Base-by-base conservation (phyloP, 2,888 invertebrate genomes). In the Tridacna crocea region DNA sequence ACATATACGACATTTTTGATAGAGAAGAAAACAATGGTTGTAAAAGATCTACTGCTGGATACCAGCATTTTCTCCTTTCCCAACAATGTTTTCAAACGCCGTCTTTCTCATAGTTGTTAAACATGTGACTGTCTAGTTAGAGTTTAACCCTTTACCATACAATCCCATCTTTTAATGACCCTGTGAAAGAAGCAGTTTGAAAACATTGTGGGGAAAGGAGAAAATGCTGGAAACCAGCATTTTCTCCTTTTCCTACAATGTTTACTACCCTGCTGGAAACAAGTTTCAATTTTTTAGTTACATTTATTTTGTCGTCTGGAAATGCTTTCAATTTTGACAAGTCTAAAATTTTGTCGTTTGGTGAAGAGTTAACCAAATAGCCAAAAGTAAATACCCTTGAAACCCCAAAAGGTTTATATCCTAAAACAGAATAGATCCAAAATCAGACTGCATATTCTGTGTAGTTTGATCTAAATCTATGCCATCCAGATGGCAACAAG, bases 231-330 rank as follows among this genome's bases (percentile, higher is more conserved):
- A 4, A 4, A 19, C 19, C 13, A 61, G 26, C 61, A 24, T n/a
- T 61, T 61, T 61, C 61, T 61, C 22, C 61, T 61, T 61, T 61
- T 61, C n/a, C 22, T 22, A 61, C 61, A 22, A 55, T 55, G 55
- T 55, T 55, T 55, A 6, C 55, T n/a, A n/a, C n/a, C n/a, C n/a
- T n/a, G n/a, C n/a, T n/a, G n/a, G n/a, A n/a, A n/a, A n/a, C n/a
- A n/a, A n/a, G n/a, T n/a, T n/a, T n/a, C n/a, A n/a, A n/a, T n/a
- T n/a, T n/a, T n/a, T n/a, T n/a, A n/a, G n/a, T n/a, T n/a, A n/a
- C n/a, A n/a, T n/a, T n/a, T n/a, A n/a, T n/a, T n/a, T n/a, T n/a
- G n/a, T n/a, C n/a, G n/a, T n/a, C n/a, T n/a, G n/a, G 10, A 55
- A 55, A 55, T 1, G 55, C 55, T 11, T 15, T 10, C 11, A 19